Conservation (phyloP, 92 coral and sea anemone species). For the Epizoanthus ramosus region DNA sequence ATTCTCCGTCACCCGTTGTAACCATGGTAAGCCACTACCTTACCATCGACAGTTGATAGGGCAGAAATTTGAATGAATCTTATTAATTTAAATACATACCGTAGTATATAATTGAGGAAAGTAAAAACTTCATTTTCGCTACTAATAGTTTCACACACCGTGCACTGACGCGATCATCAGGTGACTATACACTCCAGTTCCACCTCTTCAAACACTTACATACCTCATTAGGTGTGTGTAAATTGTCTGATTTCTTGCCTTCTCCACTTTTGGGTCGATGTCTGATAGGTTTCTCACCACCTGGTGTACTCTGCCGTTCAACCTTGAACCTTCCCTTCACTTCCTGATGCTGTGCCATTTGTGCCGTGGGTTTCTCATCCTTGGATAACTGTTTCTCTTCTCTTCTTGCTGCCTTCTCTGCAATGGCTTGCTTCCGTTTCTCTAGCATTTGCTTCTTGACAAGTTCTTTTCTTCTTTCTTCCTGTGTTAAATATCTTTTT, state of each 20-base stretch:
- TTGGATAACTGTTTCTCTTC: slow-evolving; percentile 7
- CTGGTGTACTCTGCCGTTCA: not conserved
- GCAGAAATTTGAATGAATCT: too few species aligned
- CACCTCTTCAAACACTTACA: too few species aligned
- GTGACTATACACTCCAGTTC: not conserved
- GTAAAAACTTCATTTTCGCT: too few species aligned
- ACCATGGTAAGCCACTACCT: too few species aligned
- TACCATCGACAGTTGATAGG: too few species aligned
- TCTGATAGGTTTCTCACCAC: slow-evolving; percentile 27
- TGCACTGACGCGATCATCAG: too few species aligned
- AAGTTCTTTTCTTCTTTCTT: slow-evolving; percentile 59
- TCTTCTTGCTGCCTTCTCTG: slow-evolving; percentile 31
- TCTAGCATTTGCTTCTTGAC: slow-evolving; percentile 72
- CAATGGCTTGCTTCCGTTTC: slow-evolving; percentile 54
- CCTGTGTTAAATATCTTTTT: slow-evolving; percentile 7
- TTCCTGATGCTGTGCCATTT: not conserved
- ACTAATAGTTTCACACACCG: too few species aligned
- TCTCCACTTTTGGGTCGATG: slow-evolving; percentile 12
- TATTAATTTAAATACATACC: too few species aligned
- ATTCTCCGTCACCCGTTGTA: too few species aligned
- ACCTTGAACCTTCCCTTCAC: slow-evolving; percentile 2
- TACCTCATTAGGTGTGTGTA: slow-evolving; percentile 22
- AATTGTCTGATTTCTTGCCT: not conserved
- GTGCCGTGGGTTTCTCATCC: not conserved
- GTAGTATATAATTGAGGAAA: too few species aligned